A percentile compares a stretch with the other conserved stretches of the same genome.
Evolutionary conservation across 2,888 invertebrate species (phyloP).

Genomic region (Oxyteleia sp.): DNA sequence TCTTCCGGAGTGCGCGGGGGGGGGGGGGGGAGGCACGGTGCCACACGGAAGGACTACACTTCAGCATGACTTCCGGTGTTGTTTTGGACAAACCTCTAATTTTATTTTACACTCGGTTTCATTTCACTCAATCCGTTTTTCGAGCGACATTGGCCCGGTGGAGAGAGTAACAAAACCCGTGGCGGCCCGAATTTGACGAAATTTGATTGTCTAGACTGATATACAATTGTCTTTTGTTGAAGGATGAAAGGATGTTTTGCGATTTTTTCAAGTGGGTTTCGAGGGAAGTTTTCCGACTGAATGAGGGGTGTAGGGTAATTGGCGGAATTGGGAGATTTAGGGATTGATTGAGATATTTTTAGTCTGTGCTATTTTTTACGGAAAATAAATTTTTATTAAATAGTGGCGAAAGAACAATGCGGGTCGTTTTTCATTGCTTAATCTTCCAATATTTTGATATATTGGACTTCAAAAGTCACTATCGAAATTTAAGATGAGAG

Average conservation of each 20-base stretch:
- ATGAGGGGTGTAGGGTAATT: background rate
- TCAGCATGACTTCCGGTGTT: slow-evolving; percentile 56
- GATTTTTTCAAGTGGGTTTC: background rate
- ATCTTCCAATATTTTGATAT: slow-evolving; percentile 46
- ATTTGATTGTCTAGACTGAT: slow-evolving; percentile 43
- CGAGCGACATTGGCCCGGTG: slow-evolving; percentile 12
- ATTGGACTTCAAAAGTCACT: slow-evolving; percentile 31
- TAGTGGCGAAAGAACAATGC: slow-evolving; percentile 19
- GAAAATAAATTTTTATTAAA: slow-evolving; percentile 22
- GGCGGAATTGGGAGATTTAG: background rate
- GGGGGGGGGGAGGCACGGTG: no score
- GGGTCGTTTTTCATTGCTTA: slow-evolving; percentile 22
- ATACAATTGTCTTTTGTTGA: slow-evolving; percentile 35
- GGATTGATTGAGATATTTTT: background rate
- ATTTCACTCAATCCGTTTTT: slow-evolving; percentile 53
- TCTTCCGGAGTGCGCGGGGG: slow-evolving; percentile 73
- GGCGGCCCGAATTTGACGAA: slow-evolving; percentile 36
- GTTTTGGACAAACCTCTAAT: slow-evolving; percentile 29
- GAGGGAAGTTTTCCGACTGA: background rate
- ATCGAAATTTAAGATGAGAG: slow-evolving; percentile 8
- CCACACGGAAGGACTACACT: slow-evolving; percentile 46
- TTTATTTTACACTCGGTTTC: slow-evolving; percentile 38
- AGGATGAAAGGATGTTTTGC: background rate
- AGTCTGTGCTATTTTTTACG: background rate
- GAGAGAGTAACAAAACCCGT: slow-evolving; percentile 25